A percentile compares a stretch with the other conserved stretches of the same genome.
phyloP scores from a whole-genome alignment of 2,888 invertebrate genomes.

The Meloe dianella region DNA sequence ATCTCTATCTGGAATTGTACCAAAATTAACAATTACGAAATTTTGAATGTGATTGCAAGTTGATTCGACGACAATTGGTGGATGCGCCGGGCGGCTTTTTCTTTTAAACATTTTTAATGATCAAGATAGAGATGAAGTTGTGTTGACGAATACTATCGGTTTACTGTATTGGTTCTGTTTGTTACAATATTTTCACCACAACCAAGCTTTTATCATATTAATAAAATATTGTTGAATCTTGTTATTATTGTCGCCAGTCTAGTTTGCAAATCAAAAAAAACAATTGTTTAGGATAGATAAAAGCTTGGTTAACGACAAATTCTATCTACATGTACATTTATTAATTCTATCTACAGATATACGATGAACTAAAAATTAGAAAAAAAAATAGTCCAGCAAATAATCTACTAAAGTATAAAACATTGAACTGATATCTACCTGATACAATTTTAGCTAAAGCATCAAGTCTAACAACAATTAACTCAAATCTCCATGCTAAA shows the following conservation, averaged over 20 bases:
- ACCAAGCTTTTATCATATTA: conserved; percentile 22
- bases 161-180: conserved; percentile 1
- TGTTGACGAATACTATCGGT: background rate
- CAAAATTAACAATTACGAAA: too few relatives aligned
- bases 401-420: conserved; percentile 4
- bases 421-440: conserved; percentile 21
- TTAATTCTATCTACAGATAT: background rate
- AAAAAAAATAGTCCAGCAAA: background rate
- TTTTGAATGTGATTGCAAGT: too few relatives aligned
- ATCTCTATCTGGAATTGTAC: background rate
- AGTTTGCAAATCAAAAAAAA: background rate
- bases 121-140: background rate
- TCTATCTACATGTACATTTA: conserved; percentile 18
- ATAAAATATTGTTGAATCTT: background rate
- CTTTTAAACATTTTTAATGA: too few relatives aligned
- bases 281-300: conserved; percentile 13
- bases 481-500: conserved; percentile 31
- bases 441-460: conserved; percentile 30
- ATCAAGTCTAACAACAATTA: conserved; percentile 22
- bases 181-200: conserved; percentile 15
- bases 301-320: conserved; percentile 28
- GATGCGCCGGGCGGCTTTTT: too few relatives aligned
- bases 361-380: conserved; percentile 17
- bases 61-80: background rate
- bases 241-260: background rate